These are phyloP conservation scores for Myiozetetes cayanensis DNA, from an alignment of 2,113 vertebrate genomes.

Conservation along the genomic window DNA sequence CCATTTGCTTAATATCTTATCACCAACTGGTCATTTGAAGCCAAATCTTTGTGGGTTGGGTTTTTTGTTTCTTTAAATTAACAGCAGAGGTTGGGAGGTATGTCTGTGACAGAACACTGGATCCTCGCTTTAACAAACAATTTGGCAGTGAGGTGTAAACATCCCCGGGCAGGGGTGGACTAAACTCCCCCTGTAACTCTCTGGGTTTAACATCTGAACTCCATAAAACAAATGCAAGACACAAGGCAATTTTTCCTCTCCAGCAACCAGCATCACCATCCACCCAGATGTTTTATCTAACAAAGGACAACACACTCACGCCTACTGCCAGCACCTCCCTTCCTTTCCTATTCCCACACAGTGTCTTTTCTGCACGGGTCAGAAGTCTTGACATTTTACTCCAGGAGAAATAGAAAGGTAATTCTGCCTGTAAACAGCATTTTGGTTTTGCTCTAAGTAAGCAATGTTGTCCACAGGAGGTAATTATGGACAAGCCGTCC, in stretches of 20 bases:
- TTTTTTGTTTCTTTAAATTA: background rate
- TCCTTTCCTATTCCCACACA: background rate
- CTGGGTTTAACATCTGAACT: background rate
- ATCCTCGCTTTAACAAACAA: background rate
- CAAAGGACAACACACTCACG: background rate
- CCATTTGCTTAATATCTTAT: background rate
- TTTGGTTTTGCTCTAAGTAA: background rate
- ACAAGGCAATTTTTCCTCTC: background rate
- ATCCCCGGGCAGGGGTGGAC: background rate
- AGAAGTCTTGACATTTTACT: background rate
- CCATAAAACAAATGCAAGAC: background rate
- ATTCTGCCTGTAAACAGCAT: background rate
- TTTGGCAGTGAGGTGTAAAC: background rate
- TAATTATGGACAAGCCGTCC: background rate
- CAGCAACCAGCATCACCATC: accelerated
- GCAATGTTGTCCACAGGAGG: background rate
- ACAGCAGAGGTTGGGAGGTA: background rate
- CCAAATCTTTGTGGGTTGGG: background rate
- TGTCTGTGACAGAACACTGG: background rate
- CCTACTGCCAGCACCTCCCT: background rate
- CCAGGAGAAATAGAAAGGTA: background rate
- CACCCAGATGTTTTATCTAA: background rate
- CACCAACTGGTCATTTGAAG: background rate
- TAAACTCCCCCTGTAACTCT: background rate
- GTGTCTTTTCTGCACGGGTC: background rate